Conservation (phyloP, 2,888 invertebrate species). For the Abscondita cerata region DNA sequence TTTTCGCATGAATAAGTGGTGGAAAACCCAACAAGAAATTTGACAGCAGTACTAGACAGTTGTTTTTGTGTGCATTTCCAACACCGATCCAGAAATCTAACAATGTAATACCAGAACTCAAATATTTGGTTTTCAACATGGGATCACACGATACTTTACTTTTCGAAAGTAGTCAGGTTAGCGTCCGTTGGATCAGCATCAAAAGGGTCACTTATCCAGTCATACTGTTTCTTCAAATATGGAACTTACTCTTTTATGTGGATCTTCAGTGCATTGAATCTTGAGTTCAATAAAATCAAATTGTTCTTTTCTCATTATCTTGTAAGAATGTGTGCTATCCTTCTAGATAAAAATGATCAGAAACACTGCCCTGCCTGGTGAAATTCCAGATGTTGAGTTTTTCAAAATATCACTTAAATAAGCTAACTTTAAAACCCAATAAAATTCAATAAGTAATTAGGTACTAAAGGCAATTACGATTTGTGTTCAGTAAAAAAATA, state of each 20-base stretch:
- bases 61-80: too few species aligned
- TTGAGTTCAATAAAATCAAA: background rate
- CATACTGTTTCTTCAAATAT: background rate
- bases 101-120: too few species aligned
- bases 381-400: background rate
- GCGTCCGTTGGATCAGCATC: background rate
- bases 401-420: too few species aligned
- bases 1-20: background rate
- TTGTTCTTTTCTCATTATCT: background rate
- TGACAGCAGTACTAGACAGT: background rate
- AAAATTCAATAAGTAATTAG: too few species aligned
- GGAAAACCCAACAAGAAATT: background rate
- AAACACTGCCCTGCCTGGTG: background rate
- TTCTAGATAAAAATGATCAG: background rate
- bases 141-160: background rate
- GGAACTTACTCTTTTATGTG: background rate
- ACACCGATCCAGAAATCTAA: too few species aligned
- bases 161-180: background rate
- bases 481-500: too few species aligned
- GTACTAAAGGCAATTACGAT: too few species aligned
- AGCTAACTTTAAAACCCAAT: too few species aligned
- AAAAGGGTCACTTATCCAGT: background rate
- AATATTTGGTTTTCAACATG: too few species aligned
- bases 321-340: background rate
- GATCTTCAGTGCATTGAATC: background rate